Evolutionary conservation across 2,113 vertebrate genomes (phyloP), one percentile per base, ranked within the genome.

Genomic region (Phrynosoma blainvillii): DNA sequence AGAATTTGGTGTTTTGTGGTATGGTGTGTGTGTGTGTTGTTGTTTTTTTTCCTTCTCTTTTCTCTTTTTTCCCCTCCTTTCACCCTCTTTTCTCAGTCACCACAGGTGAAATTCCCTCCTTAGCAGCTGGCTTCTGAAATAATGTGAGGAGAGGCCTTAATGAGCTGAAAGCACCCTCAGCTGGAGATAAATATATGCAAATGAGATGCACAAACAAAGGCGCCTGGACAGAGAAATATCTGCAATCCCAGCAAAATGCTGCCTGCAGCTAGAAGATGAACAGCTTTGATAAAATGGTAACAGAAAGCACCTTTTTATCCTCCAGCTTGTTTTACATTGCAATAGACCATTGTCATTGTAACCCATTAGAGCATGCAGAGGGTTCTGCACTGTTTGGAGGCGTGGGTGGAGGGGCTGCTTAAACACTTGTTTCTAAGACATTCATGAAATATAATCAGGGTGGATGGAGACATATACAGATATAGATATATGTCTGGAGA

Each of bases 171-270:
- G 98, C 97, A 98, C 97, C 97, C 96, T 98, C 97, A 96, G 97
- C 97, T 96, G 96, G 97, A 96, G 96, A 97, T 96, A 98, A 98
- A 99, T 98, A 96, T 97, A 99, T 99, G 98, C 97, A 99, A 99
- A 99, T 99, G 97, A 99, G 97, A 99, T 99, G 98, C 98, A 98
- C 97, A 98, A 98, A 97, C 97, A 97, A 97, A 97, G 97, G 96
- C 96, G 96, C 96, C 96, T 92, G 97, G 97, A 97, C 97, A 98
- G 97, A 97, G 96, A 97, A 97, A 97, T 97, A 98, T 97, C 97
- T 97, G 96, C 96, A 95, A 96, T 97, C 97, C 96, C 97, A 96
- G 96, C 96, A 97, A 97, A 97, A 97, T 94, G 96, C 96, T 97
- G 97, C 97, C 97, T 97, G 96, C 96, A 97, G 97, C 96, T 98